Evolutionary conservation across 2,113 vertebrate species (phyloP), one percentile per base, ranked within the genome.

Genomic region (Mormoops blainvillei): DNA sequence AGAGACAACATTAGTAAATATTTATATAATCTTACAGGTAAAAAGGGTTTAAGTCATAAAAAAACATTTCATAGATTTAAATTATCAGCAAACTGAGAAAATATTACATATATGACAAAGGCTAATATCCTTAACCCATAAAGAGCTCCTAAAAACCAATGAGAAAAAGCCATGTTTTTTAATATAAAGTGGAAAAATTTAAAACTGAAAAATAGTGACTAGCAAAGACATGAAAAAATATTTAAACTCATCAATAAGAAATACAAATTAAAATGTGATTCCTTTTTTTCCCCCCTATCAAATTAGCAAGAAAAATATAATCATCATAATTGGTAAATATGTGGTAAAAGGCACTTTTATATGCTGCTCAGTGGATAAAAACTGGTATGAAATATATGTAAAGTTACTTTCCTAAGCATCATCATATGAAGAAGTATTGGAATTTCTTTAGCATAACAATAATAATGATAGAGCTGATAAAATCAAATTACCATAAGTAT

Each of bases 11-110:
- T 24, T 36, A 87, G 16, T 84, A 50, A 95, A 74, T 68, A 84
- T 65, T 90, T 71, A 33, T 48, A 78, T 87, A 93, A 93, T 4
- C 56, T 80, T 63, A 74, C 28, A 48, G 41, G 48, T 87, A 87
- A 89, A 86, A 92, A 95, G 0, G 38, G 26, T 11, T 1, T 54
- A 84, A 76, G 56, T 74, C 43, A 89, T 28, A 81, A 95, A 61
- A 61, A 93, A 80, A 58, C 24, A 88, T 81, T 16, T 38, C 70
- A 56, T 26, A 82, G 4, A 54, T 78, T 91, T 50, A 20, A 87
- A 85, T 82, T 92, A 84, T 70, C 50, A 91, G 87, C 68, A 94
- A 91, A 91, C 20, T 54, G 81, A 95, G 63, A 93, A 95, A 89
- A 31, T 36, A 82, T 15, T 67, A 85, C 11, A 48, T 67, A 85